Percentiles rank a stretch among this genome's conserved stretches.
phyloP scores from a whole-genome alignment of 2,113 vertebrate species.

The Sinocyclocheilus anophthalmus region DNA sequence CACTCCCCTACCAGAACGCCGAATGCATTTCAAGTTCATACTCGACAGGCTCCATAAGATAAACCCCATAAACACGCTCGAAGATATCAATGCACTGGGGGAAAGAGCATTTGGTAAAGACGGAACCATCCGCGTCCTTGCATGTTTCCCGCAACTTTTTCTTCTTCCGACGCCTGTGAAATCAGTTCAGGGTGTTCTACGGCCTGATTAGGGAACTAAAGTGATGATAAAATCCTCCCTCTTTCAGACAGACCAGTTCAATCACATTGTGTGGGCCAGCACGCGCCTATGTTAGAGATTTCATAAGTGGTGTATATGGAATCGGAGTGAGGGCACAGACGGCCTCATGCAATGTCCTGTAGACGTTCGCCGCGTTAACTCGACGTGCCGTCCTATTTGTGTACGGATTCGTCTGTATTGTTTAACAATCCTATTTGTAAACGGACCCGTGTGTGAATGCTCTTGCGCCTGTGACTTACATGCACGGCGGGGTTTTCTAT shows the following conservation, averaged over 20 bases:
- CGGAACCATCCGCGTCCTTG: not conserved
- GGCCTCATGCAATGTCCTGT: slow-evolving; percentile 63
- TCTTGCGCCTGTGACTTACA: too few relatives aligned
- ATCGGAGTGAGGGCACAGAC: slow-evolving; percentile 58
- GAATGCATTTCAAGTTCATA: too few relatives aligned
- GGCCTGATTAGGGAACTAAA: not conserved
- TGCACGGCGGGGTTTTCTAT: too few relatives aligned
- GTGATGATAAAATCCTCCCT: slow-evolving; percentile 13
- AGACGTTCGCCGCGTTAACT: slow-evolving; percentile 60
- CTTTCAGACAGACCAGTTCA: not conserved
- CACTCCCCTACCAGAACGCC: too few relatives aligned
- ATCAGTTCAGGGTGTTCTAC: not conserved
- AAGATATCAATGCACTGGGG: too few relatives aligned
- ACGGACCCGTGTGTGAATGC: too few relatives aligned
- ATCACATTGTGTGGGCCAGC: slow-evolving; percentile 23
- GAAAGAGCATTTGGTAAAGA: slow-evolving; percentile 17
- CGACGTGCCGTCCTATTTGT: slow-evolving; percentile 74
- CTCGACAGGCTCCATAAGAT: too few relatives aligned
- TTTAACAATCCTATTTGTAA: slow-evolving; percentile 58
- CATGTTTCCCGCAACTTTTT: not conserved
- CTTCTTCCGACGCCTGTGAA: not conserved
- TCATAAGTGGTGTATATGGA: slow-evolving; percentile 57
- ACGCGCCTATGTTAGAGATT: slow-evolving; percentile 22
- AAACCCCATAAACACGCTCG: too few relatives aligned
- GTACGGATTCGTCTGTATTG: slow-evolving; percentile 73